A percentile compares a stretch with the other conserved stretches of the same genome.
phyloP scores from a whole-genome alignment of 1,140 invertebrate species.

The Drosophila pseudoobscura region DNA sequence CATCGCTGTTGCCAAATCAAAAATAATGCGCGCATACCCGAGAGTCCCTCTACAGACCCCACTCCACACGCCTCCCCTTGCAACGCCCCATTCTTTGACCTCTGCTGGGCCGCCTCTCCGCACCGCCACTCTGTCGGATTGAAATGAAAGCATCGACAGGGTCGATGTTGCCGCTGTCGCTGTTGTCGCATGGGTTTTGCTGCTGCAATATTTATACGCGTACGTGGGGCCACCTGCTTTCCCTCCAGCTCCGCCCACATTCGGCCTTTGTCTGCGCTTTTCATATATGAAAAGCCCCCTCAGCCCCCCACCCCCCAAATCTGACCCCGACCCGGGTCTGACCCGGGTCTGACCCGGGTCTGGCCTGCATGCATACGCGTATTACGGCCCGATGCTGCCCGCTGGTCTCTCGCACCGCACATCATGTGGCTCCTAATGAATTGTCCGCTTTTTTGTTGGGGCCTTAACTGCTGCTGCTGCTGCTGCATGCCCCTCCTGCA shows the following conservation, averaged over 20 bases:
- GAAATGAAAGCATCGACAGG: too few species aligned
- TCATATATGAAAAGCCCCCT: conserved; percentile 48
- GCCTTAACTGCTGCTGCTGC: neutral
- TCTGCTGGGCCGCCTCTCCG: conserved; percentile 10
- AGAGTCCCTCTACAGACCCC: neutral
- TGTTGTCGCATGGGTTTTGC: too few species aligned
- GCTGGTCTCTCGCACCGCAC: neutral
- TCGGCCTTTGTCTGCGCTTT: conserved; percentile 25
- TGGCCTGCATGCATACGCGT: conserved; percentile 51
- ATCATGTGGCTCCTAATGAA: conserved; percentile 56
- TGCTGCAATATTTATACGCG: too few species aligned
- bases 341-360: conserved; percentile 10
- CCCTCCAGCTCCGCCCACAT: conserved; percentile 1
- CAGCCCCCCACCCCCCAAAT: conserved; percentile 2
- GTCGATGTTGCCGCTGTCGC: too few species aligned
- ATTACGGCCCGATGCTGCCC: conserved; percentile 5
- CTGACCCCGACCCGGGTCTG: conserved; percentile 2
- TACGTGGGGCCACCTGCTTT: neutral
- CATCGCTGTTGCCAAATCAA: conserved; percentile 67
- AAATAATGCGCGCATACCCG: conserved; percentile 56
- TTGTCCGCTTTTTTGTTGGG: conserved; percentile 50
- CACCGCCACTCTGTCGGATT: neutral
- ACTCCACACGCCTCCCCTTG: neutral
- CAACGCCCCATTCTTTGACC: neutral
- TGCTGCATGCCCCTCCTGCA: neutral